Evolutionary conservation across 2,797 vertebrate species (phyloP).

Genomic region (Molossus molossus): DNA sequence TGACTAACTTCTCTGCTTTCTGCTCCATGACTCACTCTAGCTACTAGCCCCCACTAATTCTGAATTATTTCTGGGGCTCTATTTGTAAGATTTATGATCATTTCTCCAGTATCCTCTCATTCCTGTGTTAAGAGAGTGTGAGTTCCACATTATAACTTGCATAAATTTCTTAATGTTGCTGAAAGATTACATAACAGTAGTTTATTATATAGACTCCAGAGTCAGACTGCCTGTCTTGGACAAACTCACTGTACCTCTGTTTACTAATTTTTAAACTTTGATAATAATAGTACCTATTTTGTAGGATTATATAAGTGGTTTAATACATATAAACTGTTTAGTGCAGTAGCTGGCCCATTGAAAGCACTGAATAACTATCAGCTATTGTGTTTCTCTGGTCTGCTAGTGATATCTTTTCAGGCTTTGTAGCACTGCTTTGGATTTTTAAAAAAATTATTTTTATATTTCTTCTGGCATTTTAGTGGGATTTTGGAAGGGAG

Average conservation of each 20-base stretch:
- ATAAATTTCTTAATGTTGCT: constrained; percentile 56
- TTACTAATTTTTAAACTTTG: constrained; percentile 20
- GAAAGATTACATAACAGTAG: not conserved
- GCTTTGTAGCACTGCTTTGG: not conserved
- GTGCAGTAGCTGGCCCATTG: not conserved
- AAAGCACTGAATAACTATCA: not conserved
- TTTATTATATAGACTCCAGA: not conserved
- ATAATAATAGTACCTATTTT: not conserved
- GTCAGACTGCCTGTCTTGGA: not conserved
- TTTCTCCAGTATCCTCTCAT: constrained; percentile 22
- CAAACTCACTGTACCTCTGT: constrained; percentile 33
- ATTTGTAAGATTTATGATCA: constrained; percentile 53
- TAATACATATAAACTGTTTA: constrained; percentile 11
- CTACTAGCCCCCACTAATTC: not conserved
- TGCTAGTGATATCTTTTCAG: not conserved
- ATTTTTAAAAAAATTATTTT: not conserved
- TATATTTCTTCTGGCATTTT: constrained; percentile 49
- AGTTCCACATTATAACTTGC: not conserved
- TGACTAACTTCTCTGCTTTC: constrained; percentile 52
- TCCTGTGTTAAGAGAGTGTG: not conserved
- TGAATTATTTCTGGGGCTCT: constrained; percentile 41
- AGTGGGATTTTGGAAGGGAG: not conserved
- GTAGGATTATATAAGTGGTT: constrained; percentile 49
- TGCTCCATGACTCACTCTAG: constrained; percentile 53
- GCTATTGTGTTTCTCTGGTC: not conserved